phyloP scores from a whole-genome alignment of 1,140 invertebrate species.

The Meteorus sp. region DNA sequence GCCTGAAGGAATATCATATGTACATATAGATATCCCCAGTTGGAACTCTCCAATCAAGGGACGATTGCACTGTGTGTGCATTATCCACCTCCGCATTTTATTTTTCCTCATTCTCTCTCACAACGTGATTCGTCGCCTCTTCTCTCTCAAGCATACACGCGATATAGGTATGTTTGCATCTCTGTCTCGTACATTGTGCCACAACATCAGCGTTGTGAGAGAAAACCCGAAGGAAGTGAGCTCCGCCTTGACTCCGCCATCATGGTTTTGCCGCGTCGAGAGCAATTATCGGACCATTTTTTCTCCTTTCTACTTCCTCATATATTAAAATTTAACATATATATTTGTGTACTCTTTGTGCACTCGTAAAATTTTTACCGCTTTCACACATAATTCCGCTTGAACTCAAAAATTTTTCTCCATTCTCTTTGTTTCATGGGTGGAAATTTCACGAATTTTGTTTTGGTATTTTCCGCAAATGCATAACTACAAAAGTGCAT shows the following conservation, averaged over 20 bases:
- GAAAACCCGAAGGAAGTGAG: conserved; percentile 6
- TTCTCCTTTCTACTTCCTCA: background rate
- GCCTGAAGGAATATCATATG: no score
- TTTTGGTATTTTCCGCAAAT: background rate
- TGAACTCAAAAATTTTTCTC: background rate
- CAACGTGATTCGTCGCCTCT: conserved; percentile 11
- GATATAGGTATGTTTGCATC: no score
- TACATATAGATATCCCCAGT: background rate
- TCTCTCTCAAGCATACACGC: conserved; percentile 26
- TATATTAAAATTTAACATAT: no score
- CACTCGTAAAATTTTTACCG: background rate
- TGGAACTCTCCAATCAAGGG: conserved; percentile 19
- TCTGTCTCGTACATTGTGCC: conserved; percentile 20
- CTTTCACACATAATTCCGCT: conserved; percentile 21
- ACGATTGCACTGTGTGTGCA: conserved; percentile 25
- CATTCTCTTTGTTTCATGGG: no score
- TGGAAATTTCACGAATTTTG: no score
- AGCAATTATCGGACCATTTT: conserved; percentile 17
- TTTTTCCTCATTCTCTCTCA: background rate
- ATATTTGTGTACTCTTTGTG: no score
- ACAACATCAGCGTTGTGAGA: background rate
- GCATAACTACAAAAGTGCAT: no score
- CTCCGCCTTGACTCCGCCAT: conserved; percentile 9
- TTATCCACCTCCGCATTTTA: background rate
- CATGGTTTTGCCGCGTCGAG: conserved; percentile 6